Percentiles rank a stretch among this genome's conserved stretches.
Evolutionary conservation across 2,113 vertebrate species (phyloP).

Genomic region (Rhineura floridana): DNA sequence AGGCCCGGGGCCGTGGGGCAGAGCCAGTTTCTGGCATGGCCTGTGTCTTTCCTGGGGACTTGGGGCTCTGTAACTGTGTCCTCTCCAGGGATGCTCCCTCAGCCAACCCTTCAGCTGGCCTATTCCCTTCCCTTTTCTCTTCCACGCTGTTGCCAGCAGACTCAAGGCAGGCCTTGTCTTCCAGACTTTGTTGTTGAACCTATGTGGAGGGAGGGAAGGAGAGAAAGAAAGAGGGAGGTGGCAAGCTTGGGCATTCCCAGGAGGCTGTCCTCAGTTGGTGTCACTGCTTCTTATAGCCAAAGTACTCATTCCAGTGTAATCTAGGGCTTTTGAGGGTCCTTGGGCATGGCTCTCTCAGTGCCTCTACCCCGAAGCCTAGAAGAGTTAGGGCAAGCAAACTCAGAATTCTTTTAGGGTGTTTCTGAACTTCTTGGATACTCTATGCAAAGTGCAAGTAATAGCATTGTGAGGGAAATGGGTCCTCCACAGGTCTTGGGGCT

Average conservation of each 20-base stretch:
- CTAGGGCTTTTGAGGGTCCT: neutral
- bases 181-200: constrained; percentile 86
- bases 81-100: constrained; percentile 87
- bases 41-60: constrained; percentile 4
- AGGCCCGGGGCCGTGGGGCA: constrained; percentile 40
- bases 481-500: no score
- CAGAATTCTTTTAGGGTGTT: neutral
- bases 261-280: neutral
- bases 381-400: neutral
- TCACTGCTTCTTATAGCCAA: neutral
- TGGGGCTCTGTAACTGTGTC: constrained; percentile 80
- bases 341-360: neutral
- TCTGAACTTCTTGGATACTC: neutral
- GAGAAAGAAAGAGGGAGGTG: neutral
- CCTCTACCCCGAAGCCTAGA: neutral
- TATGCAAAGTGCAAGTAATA: neutral
- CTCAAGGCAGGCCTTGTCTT: constrained; percentile 65
- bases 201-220: constrained; percentile 31
- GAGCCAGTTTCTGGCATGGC: neutral
- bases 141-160: neutral
- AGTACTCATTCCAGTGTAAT: no score
- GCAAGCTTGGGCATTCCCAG: neutral
- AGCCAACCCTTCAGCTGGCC: constrained; percentile 69
- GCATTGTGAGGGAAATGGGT: neutral
- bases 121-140: neutral